Evolutionary conservation across 2,888 invertebrate genomes (phyloP).

Genomic region (Lycocerus yunnanus): DNA sequence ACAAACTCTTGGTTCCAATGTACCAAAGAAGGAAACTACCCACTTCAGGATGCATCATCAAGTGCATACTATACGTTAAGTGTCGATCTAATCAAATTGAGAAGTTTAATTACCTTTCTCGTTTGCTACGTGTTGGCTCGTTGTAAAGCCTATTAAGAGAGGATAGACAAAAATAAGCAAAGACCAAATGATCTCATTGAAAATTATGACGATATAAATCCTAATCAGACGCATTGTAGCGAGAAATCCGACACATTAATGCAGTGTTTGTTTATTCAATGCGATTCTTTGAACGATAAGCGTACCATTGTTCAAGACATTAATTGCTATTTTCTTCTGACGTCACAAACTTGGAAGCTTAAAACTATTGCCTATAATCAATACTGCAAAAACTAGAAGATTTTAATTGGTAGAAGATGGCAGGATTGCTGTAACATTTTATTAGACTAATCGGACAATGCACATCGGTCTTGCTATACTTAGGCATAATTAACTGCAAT

Average conservation of each 20-base stretch:
- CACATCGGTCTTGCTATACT: background rate
- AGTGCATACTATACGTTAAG: background rate
- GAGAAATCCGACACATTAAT: slow-evolving; percentile 41
- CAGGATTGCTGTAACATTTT: background rate
- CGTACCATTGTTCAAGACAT: slow-evolving; percentile 45
- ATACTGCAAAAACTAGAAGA: slow-evolving; percentile 12
- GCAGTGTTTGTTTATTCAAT: slow-evolving; percentile 48
- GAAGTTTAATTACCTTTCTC: slow-evolving; percentile 6
- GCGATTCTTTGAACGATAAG: slow-evolving; percentile 44
- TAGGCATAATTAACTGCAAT: background rate
- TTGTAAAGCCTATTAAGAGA: slow-evolving; percentile 16
- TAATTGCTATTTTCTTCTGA: slow-evolving; percentile 44
- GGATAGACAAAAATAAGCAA: slow-evolving; percentile 26
- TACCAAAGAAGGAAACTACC: background rate
- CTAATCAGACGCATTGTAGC: slow-evolving; percentile 48
- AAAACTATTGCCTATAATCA: slow-evolving; percentile 1
- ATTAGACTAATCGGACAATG: background rate
- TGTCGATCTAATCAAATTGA: slow-evolving; percentile 11
- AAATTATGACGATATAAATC: slow-evolving; percentile 52
- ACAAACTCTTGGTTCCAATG: too few relatives aligned
- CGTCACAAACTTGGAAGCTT: slow-evolving; percentile 33
- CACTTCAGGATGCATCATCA: background rate
- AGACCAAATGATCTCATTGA: slow-evolving; percentile 45
- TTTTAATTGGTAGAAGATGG: slow-evolving; percentile 17
- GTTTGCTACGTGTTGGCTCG: slow-evolving; percentile 18